These are phyloP conservation scores for Cavia porcellus DNA, from an alignment of 2,113 vertebrate genomes.

Conservation along the genomic window DNA sequence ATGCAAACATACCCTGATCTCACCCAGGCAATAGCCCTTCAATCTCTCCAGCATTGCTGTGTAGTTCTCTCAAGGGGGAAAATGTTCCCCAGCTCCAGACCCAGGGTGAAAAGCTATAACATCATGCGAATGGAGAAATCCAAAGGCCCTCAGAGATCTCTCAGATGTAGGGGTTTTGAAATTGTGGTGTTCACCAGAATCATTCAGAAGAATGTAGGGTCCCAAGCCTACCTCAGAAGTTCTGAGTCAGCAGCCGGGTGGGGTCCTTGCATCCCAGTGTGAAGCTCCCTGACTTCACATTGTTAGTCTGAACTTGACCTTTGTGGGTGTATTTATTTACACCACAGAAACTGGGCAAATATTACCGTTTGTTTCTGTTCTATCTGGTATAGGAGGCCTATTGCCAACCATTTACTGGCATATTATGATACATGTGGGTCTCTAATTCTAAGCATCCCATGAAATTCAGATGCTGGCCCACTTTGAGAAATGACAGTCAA, in stretches of 20 bases:
- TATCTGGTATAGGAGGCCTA: not conserved
- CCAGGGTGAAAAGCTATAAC: not conserved
- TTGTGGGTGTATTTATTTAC: constrained; percentile 25
- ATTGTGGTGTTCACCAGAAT: not conserved
- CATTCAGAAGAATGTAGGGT: not conserved
- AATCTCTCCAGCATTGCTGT: not conserved
- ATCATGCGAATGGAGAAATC: not conserved
- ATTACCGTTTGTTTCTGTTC: not conserved
- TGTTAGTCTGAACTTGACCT: constrained; percentile 7
- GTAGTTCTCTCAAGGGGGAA: not conserved
- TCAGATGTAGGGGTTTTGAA: not conserved
- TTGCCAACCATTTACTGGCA: not conserved
- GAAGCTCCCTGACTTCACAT: not conserved
- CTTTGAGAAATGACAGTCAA: not conserved
- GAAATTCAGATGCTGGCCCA: not conserved
- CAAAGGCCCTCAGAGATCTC: not conserved
- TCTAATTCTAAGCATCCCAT: not conserved
- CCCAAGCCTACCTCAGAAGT: not conserved
- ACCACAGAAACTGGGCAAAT: constrained; percentile 29
- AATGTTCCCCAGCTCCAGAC: not conserved
- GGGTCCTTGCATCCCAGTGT: not conserved
- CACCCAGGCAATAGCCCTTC: not conserved
- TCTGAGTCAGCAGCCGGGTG: not conserved
- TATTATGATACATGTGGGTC: not conserved
- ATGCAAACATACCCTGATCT: not conserved